Base-by-base conservation (phyloP, 2,888 invertebrate genomes). In the Pachycephus smyrnensis region DNA sequence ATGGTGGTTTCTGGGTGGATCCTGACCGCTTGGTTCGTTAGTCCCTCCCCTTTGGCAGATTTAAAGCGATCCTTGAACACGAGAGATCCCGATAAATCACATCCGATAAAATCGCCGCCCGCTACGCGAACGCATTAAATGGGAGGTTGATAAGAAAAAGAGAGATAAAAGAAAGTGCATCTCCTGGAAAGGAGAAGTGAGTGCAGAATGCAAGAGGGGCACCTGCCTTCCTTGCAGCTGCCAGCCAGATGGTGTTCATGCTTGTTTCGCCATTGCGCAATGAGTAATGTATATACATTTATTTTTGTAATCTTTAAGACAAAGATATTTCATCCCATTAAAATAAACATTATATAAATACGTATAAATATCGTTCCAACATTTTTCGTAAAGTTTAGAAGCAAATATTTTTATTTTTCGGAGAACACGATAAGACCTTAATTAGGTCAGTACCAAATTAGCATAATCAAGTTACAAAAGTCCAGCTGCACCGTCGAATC, bases 21-120 rank as follows among this genome's bases (percentile, higher is more conserved):
- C 6, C 55, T 23, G 55, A 55, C 2, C 23, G 15, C 55, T 55
- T 55, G 55, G 55, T 9, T 9, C 15, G 23, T 15, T 55, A 23
- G 55, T 55, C 71, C 23, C n/a, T 23, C 31, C 12, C 71, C 32
- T 71, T 71, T 33, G 71, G 71, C 71, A 71, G 71, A 71, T 71
- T 71, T 71, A 32, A 32, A 71, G 33, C 55, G 23, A 55, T 55
- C 55, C 55, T 55, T 15, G 55, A 55, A 55, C 9, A 55, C 6
- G 9, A 75, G 75, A 75, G 80, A 84, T 86, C 83, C 73, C 81
- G 84, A 85, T 88, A 88, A 87, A 88, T 88, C 86, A 83, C 73
- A 23, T 77, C 71, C 40, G 77, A 80, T 80, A 77, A 76, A 75
- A 80, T 78, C 80, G 30, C 69, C 76, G 55, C 31, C 30, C 68